A percentile compares a stretch with the other conserved stretches of the same genome.
Conservation (phyloP, 2,113 vertebrate species). For the Passer domesticus region DNA sequence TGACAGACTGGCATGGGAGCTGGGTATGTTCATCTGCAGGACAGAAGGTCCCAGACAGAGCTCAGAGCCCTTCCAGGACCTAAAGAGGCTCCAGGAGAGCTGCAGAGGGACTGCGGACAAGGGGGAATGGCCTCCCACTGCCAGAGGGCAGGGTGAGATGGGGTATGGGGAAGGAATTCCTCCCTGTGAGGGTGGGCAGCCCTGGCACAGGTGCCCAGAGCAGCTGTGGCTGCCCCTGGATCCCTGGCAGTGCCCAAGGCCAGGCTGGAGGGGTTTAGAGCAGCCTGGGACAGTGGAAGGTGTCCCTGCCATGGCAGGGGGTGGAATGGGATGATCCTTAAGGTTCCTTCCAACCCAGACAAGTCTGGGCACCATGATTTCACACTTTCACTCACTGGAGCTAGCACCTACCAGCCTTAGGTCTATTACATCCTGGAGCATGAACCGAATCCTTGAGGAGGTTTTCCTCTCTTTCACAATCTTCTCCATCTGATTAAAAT, state of each 20-base stretch:
- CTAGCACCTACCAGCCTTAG: constrained; percentile 87
- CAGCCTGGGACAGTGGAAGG: fast-evolving
- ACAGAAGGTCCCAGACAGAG: neutral
- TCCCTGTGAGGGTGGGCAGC: fast-evolving
- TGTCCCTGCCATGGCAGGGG: neutral
- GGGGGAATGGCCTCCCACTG: neutral
- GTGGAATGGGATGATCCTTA: fast-evolving
- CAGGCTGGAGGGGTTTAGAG: neutral
- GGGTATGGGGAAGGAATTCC: neutral
- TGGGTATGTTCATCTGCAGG: fast-evolving
- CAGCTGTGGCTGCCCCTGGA: neutral
- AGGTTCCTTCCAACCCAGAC: neutral
- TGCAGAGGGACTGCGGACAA: neutral
- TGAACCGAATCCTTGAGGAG: constrained; percentile 95
- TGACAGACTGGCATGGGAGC: neutral
- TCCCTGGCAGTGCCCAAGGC: neutral
- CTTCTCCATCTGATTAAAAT: constrained; percentile 99
- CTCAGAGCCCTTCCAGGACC: neutral
- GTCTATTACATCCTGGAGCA: constrained; percentile 96
- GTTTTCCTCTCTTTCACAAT: constrained; percentile 98
- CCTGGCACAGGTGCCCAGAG: neutral
- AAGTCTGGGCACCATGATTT: neutral
- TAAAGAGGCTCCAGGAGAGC: neutral
- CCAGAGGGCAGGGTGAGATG: neutral
- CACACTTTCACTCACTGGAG: neutral